Evolutionary conservation across 2,888 invertebrate genomes (phyloP), one percentile per base, ranked within the genome.

Genomic region (Liopterus haemorrhoidalis): DNA sequence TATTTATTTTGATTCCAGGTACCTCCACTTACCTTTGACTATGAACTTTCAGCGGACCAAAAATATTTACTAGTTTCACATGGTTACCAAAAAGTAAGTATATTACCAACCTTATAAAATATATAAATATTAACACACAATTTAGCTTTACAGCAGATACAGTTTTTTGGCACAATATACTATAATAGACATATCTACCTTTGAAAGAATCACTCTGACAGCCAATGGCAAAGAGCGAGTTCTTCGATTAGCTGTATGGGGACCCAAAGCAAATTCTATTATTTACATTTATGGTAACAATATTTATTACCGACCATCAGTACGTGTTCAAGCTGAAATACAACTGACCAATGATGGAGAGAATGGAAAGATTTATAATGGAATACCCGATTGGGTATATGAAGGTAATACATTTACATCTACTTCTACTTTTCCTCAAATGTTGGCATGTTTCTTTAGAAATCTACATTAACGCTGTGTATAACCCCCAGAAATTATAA

Each of bases 331-430:
- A 47, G 65, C 63, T 0, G 70, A 74, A 3, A 64, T 70, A 15
- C 72, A 75, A 52, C 70, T 89, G 22, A 88, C 90, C 0, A 67
- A 63, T 0, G 78, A 74, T 54, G 83, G 82, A 2, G 59, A 67
- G 12, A 67, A 71, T 35, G 75, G 78, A 21, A 74, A 76, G 5
- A 72, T 89, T 40, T 84, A 84, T 60, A 85, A 93, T 64, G 93
- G 92, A 19, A 78, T 91, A 6, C 88, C 92, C 20, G 94, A 95
- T 68, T 95, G 94, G 94, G 85, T 94, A 1, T 94, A 94, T 68
- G 93, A 94, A 78, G 89, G 88, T 88, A 61, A 57, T 65, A 62
- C 20, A 8, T 22, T 3, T 30, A 39, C 41, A 6, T 6, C n/a
- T 30, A n/a, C 5, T 11, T 30, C 11, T 30, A n/a, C 6, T 11